Conservation (phyloP, 2,113 vertebrate genomes). For the Podarcis muralis region DNA sequence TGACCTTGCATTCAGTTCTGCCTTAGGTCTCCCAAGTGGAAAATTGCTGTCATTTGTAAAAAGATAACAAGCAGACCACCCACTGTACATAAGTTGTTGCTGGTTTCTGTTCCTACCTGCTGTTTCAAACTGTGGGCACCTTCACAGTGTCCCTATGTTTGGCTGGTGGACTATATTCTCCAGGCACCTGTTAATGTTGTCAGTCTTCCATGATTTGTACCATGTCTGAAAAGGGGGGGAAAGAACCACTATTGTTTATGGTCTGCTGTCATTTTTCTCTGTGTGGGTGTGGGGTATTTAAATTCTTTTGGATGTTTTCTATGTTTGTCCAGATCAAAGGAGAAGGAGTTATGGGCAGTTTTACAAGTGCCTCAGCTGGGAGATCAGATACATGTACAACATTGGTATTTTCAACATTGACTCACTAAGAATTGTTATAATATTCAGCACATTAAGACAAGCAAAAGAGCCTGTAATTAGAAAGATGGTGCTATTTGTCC, state of each 20-base stretch:
- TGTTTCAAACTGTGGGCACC: constrained; percentile 31
- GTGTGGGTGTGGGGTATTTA: constrained; percentile 52
- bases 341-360: constrained; percentile 24
- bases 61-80: constrained; percentile 81
- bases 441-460: neutral
- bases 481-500: neutral
- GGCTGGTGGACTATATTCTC: constrained; percentile 32
- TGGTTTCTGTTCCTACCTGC: constrained; percentile 60
- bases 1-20: neutral
- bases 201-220: constrained; percentile 56
- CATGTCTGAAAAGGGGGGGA: constrained; percentile 25
- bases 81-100: constrained; percentile 59
- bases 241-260: constrained; percentile 34
- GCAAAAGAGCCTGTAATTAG: neutral
- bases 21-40: constrained; percentile 31
- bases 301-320: constrained; percentile 47
- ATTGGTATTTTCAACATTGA: neutral
- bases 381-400: rapidly evolving
- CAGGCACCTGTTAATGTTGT: constrained; percentile 73
- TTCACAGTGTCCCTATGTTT: constrained; percentile 42
- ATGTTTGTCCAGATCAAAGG: constrained; percentile 71
- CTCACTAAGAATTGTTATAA: neutral
- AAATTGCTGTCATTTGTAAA: constrained; percentile 69
- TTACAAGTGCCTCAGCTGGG: constrained; percentile 46
- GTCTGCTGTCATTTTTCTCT: constrained; percentile 58